phyloP scores from a whole-genome alignment of 2,888 invertebrate genomes.

The Hartigia nigra region DNA sequence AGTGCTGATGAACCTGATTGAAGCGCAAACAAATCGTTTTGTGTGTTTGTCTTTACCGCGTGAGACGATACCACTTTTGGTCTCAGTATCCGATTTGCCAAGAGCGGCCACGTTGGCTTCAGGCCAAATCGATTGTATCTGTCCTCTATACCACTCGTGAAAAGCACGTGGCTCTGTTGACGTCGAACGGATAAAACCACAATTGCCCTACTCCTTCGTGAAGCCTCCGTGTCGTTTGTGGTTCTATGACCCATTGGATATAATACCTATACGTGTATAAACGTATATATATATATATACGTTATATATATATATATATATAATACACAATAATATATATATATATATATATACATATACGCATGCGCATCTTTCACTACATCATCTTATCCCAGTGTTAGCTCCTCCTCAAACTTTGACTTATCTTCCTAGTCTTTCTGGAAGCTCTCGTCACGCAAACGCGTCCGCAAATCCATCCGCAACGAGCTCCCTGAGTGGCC shows the following conservation, averaged over 20 bases:
- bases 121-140: background rate
- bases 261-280: background rate
- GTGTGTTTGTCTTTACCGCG: slow-evolving; percentile 18
- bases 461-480: background rate
- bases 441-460: background rate
- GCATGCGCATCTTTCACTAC: background rate
- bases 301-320: background rate
- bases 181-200: background rate
- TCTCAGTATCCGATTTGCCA: background rate
- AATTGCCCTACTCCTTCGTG: background rate
- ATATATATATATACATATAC: background rate
- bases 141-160: background rate
- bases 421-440: background rate
- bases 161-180: background rate
- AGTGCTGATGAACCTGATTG: slow-evolving; percentile 25
- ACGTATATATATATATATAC: too few species aligned
- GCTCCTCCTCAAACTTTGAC: background rate
- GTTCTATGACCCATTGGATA: background rate
- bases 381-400: background rate
- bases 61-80: slow-evolving; percentile 16
- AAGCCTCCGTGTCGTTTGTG: background rate
- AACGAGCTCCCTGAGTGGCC: background rate
- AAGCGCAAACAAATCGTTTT: slow-evolving; percentile 32
- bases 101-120: background rate
- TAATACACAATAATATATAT: background rate